These are phyloP conservation scores for Antitype chi DNA, from an alignment of 2,888 invertebrate species.

Conservation along the genomic window DNA sequence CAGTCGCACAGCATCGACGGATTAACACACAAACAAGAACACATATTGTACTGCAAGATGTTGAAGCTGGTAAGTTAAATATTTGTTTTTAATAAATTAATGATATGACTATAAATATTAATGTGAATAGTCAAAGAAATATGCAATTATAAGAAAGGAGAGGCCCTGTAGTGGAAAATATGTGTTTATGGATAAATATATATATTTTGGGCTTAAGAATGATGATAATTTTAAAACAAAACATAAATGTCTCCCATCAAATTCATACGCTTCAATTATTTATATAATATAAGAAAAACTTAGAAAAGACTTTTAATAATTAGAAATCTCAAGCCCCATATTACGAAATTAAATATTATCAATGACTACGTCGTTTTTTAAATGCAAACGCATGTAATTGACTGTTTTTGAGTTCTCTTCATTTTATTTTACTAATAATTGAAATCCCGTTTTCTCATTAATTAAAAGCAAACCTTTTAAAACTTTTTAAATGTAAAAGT, in stretches of 20 bases:
- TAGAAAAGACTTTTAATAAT: not conserved
- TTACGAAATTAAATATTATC: not conserved
- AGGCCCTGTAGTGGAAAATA: not conserved
- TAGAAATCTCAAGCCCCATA: not conserved
- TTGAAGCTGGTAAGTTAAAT: conserved; percentile 79
- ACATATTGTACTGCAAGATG: conserved; percentile 72
- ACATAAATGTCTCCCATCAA: not conserved
- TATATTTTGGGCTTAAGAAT: too few relatives aligned
- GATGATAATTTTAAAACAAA: not conserved
- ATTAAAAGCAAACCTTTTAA: not conserved
- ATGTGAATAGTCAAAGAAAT: not conserved
- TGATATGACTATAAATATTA: not conserved
- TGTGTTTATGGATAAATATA: too few relatives aligned
- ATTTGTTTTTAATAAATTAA: conserved; percentile 2
- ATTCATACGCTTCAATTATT: not conserved
- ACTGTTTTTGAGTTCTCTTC: not conserved
- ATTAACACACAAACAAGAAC: conserved; percentile 67
- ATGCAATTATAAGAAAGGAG: not conserved
- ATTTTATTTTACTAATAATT: not conserved
- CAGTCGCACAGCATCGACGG: conserved; percentile 73
- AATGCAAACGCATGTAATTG: not conserved
- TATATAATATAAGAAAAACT: too few relatives aligned
- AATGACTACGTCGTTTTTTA: too few relatives aligned
- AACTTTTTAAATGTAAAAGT: not conserved
- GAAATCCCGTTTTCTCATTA: not conserved